Base-by-base conservation (phyloP, 2,888 invertebrate species). In the Drosophila borealis region DNA sequence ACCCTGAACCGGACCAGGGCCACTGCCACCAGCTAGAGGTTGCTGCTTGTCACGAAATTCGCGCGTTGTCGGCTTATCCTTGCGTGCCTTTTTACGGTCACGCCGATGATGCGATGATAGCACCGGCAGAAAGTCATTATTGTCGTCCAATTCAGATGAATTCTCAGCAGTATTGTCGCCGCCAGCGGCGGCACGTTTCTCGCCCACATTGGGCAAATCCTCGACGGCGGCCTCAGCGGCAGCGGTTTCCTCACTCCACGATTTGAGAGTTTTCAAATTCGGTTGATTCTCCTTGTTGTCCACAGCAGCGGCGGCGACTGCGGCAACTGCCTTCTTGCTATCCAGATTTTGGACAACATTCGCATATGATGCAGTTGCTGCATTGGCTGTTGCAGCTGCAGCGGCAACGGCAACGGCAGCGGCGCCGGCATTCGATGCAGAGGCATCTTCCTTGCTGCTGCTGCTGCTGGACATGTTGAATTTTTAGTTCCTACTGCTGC, bases 331-430 rank as follows among this genome's bases (percentile, higher is more conserved):
- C 72, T 89, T 90, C 68, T 89, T 90, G 46, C 48, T 77, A 19
- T 90, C 91, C 57, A 91, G 41, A 65, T 89, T 90, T 90, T 95
- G 93, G 90, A 96, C 95, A 79, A 95, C 94, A 91, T 93, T 95
- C 82, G 96, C 96, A 92, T 96, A 96, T 60, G 96, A 55, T 6
- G 55, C 9, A 95, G 89, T 95, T 94, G 87, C 76, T 63, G 13
- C 80, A 41, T 17, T 41, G 8, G 29, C 46, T 19, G 69, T 56
- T 29, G 62, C 51, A 67, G 62, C 49, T 21, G 64, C 93, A 91
- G 92, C 94, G 81, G 94, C 94, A 86, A 78, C 55, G 2, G 77
- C 44, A 39, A 62, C 63, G 33, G 60, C 55, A 65, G 60, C 29
- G 14, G 66, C 69, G 74, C 84, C 80, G 53, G 61, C 70, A 62